Evolutionary conservation across 2,113 vertebrate genomes (phyloP).

Genomic region (Columba livia): DNA sequence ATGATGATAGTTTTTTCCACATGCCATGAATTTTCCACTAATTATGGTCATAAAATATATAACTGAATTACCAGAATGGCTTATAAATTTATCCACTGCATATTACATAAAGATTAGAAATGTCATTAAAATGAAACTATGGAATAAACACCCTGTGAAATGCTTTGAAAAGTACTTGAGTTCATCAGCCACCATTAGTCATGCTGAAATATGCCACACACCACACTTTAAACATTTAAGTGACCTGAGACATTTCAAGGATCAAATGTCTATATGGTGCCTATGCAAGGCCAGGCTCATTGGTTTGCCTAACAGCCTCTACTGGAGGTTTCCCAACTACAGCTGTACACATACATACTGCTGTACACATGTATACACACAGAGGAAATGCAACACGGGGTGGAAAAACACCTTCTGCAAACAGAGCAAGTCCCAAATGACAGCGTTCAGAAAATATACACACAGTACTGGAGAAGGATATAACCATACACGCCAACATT

Average conservation of each 20-base stretch:
- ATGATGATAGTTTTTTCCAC: background rate
- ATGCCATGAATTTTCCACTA: background rate
- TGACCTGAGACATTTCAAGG: rapidly evolving
- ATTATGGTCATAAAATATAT: background rate
- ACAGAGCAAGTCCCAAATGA: background rate
- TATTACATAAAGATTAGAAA: background rate
- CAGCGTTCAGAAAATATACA: background rate
- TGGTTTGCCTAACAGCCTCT: no score
- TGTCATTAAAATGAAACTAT: background rate
- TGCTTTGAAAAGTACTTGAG: background rate
- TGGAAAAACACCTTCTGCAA: background rate
- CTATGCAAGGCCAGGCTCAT: rapidly evolving
- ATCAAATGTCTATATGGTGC: background rate
- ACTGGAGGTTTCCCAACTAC: rapidly evolving
- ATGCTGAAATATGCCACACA: rapidly evolving
- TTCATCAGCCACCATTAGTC: background rate
- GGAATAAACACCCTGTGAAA: background rate
- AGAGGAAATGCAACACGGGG: rapidly evolving
- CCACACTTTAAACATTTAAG: background rate
- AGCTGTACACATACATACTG: rapidly evolving
- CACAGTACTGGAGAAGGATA: background rate
- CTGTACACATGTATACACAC: rapidly evolving
- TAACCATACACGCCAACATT: background rate
- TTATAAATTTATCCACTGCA: background rate
- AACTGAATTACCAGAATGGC: background rate